These are phyloP conservation scores for Perccottus glenii DNA, from an alignment of 2,113 vertebrate species.

Conservation along the genomic window DNA sequence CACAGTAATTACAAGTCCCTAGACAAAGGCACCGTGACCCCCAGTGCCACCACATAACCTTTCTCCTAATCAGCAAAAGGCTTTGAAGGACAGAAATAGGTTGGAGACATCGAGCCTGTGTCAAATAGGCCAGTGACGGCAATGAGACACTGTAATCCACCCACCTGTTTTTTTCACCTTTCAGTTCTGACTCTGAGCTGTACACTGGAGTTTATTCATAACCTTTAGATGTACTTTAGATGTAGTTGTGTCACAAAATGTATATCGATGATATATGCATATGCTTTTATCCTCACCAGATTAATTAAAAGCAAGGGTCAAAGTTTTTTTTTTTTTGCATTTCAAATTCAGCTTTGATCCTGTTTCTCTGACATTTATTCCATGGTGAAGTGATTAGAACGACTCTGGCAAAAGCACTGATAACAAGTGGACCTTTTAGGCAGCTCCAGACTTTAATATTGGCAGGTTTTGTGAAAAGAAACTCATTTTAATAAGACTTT, in stretches of 20 bases:
- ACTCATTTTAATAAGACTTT: slow-evolving; percentile 28
- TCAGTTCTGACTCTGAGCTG: slow-evolving; percentile 41
- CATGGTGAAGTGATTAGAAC: slow-evolving; percentile 31
- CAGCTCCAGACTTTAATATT: slow-evolving; percentile 30
- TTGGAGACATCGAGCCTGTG: slow-evolving; percentile 43
- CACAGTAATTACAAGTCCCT: slow-evolving; percentile 68
- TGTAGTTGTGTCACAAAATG: background rate
- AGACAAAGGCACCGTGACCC: slow-evolving; percentile 68
- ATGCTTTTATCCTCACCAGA: background rate
- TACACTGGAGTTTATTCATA: slow-evolving; percentile 21
- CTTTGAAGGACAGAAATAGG: slow-evolving; percentile 65
- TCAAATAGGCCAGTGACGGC: slow-evolving; percentile 32
- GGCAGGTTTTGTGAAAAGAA: slow-evolving; percentile 27
- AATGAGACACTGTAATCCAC: slow-evolving; percentile 35
- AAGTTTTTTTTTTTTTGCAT: slow-evolving; percentile 8
- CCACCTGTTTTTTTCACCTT: slow-evolving; percentile 22
- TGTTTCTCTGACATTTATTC: slow-evolving; percentile 37
- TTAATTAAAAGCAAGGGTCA: slow-evolving; percentile 12
- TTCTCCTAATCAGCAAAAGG: slow-evolving; percentile 59
- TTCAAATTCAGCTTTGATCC: slow-evolving; percentile 14
- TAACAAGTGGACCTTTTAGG: slow-evolving; percentile 40
- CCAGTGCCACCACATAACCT: slow-evolving; percentile 51
- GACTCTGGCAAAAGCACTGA: slow-evolving; percentile 5
- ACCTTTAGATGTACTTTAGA: slow-evolving; percentile 8
- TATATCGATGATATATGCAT: background rate